phyloP scores from a whole-genome alignment of 2,888 invertebrate species.

The Amaurobius ferox region DNA sequence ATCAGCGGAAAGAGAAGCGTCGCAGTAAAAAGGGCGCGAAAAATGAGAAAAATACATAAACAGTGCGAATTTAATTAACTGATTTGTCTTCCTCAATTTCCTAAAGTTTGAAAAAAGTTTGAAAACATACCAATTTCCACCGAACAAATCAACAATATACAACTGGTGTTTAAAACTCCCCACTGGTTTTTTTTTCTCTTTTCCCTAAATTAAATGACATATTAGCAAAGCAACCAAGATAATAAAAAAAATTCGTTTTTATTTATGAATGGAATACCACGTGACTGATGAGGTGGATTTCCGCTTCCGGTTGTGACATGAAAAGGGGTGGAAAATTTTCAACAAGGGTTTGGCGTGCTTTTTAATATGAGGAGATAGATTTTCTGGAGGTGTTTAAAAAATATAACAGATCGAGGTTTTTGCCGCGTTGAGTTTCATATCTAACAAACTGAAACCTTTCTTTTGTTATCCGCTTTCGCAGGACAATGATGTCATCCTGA shows the following conservation, averaged over 20 bases:
- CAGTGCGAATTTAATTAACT: conserved; percentile 59
- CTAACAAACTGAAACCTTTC: conserved; percentile 26
- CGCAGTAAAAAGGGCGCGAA: background rate
- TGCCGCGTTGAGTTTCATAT: conserved; percentile 15
- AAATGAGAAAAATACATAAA: conserved; percentile 23
- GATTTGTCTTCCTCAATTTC: conserved; percentile 62
- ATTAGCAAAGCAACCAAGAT: conserved; percentile 11
- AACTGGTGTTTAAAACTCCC: conserved; percentile 41
- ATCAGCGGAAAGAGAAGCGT: conserved; percentile 2
- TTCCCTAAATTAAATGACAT: conserved; percentile 5
- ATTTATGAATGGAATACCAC: conserved; percentile 50
- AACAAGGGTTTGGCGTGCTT: conserved; percentile 41
- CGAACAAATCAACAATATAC: conserved; percentile 45
- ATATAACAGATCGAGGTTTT: conserved; percentile 20
- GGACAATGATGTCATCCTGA: conserved; percentile 51
- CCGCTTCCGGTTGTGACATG: conserved; percentile 53
- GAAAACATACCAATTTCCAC: conserved; percentile 30
- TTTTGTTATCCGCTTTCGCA: conserved; percentile 53
- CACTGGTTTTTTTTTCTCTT: conserved; percentile 22
- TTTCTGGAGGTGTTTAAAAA: conserved; percentile 38
- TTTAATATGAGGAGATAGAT: conserved; percentile 48
- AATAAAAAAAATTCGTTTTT: conserved; percentile 28
- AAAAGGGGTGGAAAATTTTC: conserved; percentile 29
- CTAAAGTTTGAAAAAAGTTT: conserved; percentile 33
- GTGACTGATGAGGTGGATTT: conserved; percentile 71